These are phyloP conservation scores for Meloidogyne floridensis DNA, from an alignment of 1,140 invertebrate genomes.

Conservation along the genomic window DNA sequence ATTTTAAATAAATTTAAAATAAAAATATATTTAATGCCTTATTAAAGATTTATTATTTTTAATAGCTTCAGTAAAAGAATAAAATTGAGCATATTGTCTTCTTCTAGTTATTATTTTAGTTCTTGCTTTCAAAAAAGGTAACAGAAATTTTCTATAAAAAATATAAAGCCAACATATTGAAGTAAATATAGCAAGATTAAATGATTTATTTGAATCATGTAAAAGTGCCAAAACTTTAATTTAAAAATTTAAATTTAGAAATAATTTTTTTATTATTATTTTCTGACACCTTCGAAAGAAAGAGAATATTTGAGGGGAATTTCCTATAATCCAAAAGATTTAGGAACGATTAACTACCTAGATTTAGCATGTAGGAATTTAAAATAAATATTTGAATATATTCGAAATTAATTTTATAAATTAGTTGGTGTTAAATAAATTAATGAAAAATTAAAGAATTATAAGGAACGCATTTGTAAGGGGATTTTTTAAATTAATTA, in stretches of 20 bases:
- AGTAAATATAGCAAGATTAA: slow-evolving; percentile 10
- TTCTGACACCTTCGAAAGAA: not conserved
- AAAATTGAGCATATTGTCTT: not conserved
- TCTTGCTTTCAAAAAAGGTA: slow-evolving; percentile 20
- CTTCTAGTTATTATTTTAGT: slow-evolving; percentile 3
- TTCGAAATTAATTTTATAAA: no score
- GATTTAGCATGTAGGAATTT: no score
- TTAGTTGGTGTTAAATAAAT: no score
- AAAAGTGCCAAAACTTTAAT: slow-evolving; percentile 24
- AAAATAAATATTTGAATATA: no score
- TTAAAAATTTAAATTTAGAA: not conserved
- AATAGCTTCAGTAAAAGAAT: not conserved
- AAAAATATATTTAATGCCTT: not conserved
- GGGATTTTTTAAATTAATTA: no score
- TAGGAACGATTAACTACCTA: no score
- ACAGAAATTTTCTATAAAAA: slow-evolving; percentile 12
- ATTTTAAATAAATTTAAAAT: not conserved
- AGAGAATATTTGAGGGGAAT: not conserved
- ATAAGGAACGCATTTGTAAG: no score
- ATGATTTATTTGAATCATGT: slow-evolving; percentile 12
- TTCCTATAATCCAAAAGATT: not conserved
- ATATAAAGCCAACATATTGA: slow-evolving; percentile 25
- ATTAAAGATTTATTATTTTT: slow-evolving; percentile 16
- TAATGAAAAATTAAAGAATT: no score
- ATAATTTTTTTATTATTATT: not conserved